These are phyloP conservation scores for Bovichtus variegatus DNA, from an alignment of 2,797 vertebrate species.

Conservation along the genomic window DNA sequence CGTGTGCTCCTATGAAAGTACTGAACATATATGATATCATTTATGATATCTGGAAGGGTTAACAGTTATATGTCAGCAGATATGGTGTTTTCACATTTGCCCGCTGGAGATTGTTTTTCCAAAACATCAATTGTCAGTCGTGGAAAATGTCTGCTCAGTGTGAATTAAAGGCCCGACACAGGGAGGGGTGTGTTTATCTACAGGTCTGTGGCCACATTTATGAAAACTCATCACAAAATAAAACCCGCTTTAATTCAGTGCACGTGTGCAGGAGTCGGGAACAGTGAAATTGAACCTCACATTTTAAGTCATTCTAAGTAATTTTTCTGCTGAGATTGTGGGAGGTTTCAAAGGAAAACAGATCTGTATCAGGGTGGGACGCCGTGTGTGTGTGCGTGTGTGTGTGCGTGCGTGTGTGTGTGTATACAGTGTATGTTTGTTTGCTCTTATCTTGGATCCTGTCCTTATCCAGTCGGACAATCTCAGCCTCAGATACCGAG, in stretches of 20 bases:
- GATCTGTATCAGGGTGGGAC: slow-evolving; percentile 70
- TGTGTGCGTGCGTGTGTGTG: too few relatives aligned
- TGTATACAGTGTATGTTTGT: slow-evolving; percentile 42
- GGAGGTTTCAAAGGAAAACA: slow-evolving; percentile 55
- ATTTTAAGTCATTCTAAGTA: not conserved
- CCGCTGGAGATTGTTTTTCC: not conserved
- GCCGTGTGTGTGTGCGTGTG: slow-evolving; percentile 2
- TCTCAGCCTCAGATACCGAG: slow-evolving; percentile 39
- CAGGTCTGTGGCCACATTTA: not conserved
- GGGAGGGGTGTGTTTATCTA: not conserved
- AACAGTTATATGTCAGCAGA: not conserved
- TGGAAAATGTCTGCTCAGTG: not conserved
- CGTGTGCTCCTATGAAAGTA: not conserved
- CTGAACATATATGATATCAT: too few relatives aligned
- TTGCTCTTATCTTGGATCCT: slow-evolving; percentile 47
- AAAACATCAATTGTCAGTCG: not conserved
- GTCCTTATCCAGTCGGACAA: slow-evolving; percentile 41
- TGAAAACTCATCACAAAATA: slow-evolving; percentile 7
- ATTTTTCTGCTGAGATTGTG: slow-evolving; percentile 33
- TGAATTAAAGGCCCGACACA: slow-evolving; percentile 1
- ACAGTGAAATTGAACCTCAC: not conserved
- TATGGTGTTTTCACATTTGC: not conserved
- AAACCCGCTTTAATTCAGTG: not conserved
- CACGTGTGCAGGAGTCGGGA: not conserved
- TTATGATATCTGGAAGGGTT: too few relatives aligned